Evolutionary conservation across 92 coral and sea anemone species (phyloP), one percentile per base, ranked within the genome.

Genomic region (Palythoa heliodiscus): DNA sequence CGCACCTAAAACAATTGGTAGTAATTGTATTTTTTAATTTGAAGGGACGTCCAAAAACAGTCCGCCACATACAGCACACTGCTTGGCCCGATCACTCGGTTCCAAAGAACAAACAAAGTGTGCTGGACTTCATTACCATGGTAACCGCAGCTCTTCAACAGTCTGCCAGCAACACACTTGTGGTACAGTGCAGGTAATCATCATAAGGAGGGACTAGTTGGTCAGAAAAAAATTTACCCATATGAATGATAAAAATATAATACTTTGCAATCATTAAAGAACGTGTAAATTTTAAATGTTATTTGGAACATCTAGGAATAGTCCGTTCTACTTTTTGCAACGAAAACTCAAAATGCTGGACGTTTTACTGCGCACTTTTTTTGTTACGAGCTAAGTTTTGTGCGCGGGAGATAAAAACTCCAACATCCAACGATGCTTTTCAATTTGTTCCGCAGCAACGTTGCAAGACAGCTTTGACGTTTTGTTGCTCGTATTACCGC

Each of bases 171-270:
- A 57, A 72, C 17, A 77, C 89, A 17, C 52, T 89, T 73, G 86
- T 75, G 12, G 91, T 89, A 7, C 89, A 83, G 25, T 88, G 91
- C 91, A 88, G 91, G 91, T 88, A 83, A 67, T 17, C 22, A 15
- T 82, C 0, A 58, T 0, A 16, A 58, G n/a, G n/a, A 58, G 22
- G 6, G 1, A 58, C 22, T 58, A 16, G 64, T 58, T 58, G 64
- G 64, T 58, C 6, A 13, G 6, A 15, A 58, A 14, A 14, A 15
- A 1, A 16, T 15, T 55, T 15, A n/a, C 64, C 16, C 64, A 3
- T 15, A 11, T 58, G 64, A 58, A 13, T 58, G 13, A 4, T n/a
- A 15, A 58, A 5, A 58, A 11, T 3, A 2, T 13, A 58, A 5
- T 12, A 55, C 19, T 12, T 12, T 55, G 19, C 3, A 3, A 7